Evolutionary conservation across 2,888 invertebrate species (phyloP), one percentile per base, ranked within the genome.

Genomic region (Lobophora halterata): DNA sequence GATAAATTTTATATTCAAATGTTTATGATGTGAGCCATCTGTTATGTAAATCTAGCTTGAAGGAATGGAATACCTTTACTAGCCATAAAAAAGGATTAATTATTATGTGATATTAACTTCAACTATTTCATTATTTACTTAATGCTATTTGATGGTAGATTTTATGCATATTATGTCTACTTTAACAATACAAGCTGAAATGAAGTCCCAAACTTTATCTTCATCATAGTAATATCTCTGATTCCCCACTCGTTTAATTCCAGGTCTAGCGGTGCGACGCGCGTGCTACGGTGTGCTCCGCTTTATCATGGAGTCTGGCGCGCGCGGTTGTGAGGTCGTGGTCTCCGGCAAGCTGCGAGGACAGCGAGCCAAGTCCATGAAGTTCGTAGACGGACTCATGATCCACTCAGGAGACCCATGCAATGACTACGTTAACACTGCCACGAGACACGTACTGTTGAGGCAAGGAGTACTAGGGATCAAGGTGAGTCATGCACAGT

Each of bases 361-460:
- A 52, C 99, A 99, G 89, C 92, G 99, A 89, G 99, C 99, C 54
- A 99, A 99, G 89, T 97, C 98, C 37, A 99, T 99, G 99, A 99
- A 99, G 88, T 99, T 99, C 78, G 98, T 98, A 19, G 99, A 99
- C 69, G 99, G 99, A 49, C 92, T 99, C 46, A 99, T 99, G 99
- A 99, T 99, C 77, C 99, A 99, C 90, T 97, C 97, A 58, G 99
- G 99, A 76, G 97, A 99, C 85, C 99, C 99, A 16, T 96, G 96
- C 86, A 97, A 97, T 69, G 97, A 99, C 73, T 99, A 99, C 65
- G 98, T 99, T 33, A 98, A 99, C 85, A 96, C 96, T 23, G 99
- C 99, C 44, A 99, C 99, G 28, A 90, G 99, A 62, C 99, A 99
- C 81, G 99, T 99, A 16, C 91, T 99, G 65, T 91, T 99, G 41